phyloP scores from a whole-genome alignment of 23 tunicate genomes.

The Botrylloides violaceus region DNA sequence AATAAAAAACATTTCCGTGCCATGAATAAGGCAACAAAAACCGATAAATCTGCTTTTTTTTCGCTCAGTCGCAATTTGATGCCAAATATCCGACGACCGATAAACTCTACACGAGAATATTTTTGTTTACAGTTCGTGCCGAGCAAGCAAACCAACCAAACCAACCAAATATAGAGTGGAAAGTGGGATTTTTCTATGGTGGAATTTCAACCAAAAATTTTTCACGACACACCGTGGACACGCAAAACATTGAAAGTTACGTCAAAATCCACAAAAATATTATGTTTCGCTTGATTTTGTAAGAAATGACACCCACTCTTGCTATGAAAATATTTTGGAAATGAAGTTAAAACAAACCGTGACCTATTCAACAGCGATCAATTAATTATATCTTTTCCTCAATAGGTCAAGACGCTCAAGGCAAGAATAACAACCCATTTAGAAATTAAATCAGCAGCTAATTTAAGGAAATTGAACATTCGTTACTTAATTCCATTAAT shows the following conservation, averaged over 20 bases:
- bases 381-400: background rate
- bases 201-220: too few relatives aligned
- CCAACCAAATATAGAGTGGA: too few relatives aligned
- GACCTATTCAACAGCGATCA: background rate
- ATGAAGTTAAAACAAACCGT: background rate
- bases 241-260: background rate
- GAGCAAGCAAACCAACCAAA: too few relatives aligned
- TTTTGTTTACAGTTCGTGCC: too few relatives aligned
- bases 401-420: background rate
- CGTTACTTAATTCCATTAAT: too few relatives aligned
- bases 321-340: background rate
- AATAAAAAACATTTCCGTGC: too few relatives aligned
- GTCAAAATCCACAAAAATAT: background rate
- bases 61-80: too few relatives aligned
- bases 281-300: background rate
- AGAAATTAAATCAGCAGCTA: too few relatives aligned
- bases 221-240: background rate
- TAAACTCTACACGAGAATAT: background rate
- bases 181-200: too few relatives aligned
- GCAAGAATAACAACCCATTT: background rate
- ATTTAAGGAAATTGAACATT: too few relatives aligned
- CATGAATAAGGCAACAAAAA: too few relatives aligned
- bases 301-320: background rate
- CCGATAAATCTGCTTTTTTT: too few relatives aligned
- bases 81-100: background rate